Evolutionary conservation across 2,888 invertebrate genomes (phyloP).

Genomic region (Spisula solida): DNA sequence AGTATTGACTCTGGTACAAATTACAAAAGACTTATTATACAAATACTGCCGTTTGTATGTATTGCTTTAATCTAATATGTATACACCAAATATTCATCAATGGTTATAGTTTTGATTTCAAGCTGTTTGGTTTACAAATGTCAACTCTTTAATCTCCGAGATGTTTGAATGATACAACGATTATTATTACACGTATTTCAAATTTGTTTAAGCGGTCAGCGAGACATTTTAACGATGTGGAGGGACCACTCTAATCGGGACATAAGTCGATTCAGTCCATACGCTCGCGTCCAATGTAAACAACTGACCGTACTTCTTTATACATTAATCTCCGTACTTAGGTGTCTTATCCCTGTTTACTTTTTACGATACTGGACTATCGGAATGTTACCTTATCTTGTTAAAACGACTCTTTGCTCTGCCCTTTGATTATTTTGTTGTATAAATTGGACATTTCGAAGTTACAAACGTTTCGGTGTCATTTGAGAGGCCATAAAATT

Average conservation of each 20-base stretch:
- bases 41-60: background rate
- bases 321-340: background rate
- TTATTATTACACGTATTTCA: background rate
- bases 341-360: conserved; percentile 1
- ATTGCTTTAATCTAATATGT: conserved; percentile 11
- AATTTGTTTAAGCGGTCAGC: background rate
- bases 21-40: background rate
- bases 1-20: background rate
- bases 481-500: conserved; percentile 43
- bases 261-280: background rate
- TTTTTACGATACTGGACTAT: background rate
- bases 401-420: background rate
- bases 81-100: background rate
- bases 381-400: background rate
- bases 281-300: conserved; percentile 6
- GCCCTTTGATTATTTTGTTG: background rate
- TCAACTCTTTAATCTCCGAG: background rate
- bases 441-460: conserved; percentile 6
- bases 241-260: background rate
- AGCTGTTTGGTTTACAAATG: background rate
- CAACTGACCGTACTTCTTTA: conserved; percentile 1
- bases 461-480: conserved; percentile 6
- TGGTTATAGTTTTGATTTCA: background rate
- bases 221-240: background rate
- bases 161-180: background rate